A percentile compares a stretch with the other conserved stretches of the same genome.
Evolutionary conservation across 2,797 vertebrate species (phyloP).

Genomic region (Apodemus agrarius): DNA sequence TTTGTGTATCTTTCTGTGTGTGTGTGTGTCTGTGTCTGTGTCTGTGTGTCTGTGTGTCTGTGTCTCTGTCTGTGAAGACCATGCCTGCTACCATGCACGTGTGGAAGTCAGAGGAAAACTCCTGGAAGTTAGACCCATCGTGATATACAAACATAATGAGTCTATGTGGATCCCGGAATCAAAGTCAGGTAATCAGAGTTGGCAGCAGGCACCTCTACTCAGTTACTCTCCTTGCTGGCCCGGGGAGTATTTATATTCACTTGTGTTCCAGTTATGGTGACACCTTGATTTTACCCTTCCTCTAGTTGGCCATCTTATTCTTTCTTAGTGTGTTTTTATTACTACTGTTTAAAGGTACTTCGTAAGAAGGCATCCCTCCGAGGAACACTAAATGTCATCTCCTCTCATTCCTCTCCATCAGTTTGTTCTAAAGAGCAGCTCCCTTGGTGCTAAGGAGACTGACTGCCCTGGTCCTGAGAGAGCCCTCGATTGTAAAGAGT

Average conservation of each 20-base stretch:
- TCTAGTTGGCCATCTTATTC: constrained; percentile 3
- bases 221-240: background rate
- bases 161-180: background rate
- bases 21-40: background rate
- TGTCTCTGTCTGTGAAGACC: background rate
- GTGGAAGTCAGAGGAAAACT: background rate
- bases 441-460: constrained; percentile 1
- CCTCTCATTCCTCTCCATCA: background rate
- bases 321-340: constrained; percentile 27
- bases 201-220: background rate
- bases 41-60: background rate
- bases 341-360: constrained; percentile 27
- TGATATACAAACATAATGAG: too few species aligned
- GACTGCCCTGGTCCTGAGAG: background rate
- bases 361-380: constrained; percentile 14
- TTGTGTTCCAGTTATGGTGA: background rate
- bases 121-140: background rate
- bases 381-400: constrained; percentile 29
- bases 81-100: background rate
- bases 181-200: background rate
- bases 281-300: constrained; percentile 1
- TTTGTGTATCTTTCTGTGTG: background rate
- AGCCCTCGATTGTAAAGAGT: background rate
- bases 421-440: background rate
- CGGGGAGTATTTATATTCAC: background rate